These are phyloP conservation scores for Dasypogon diadema DNA, from an alignment of 2,888 invertebrate species.

Conservation along the genomic window DNA sequence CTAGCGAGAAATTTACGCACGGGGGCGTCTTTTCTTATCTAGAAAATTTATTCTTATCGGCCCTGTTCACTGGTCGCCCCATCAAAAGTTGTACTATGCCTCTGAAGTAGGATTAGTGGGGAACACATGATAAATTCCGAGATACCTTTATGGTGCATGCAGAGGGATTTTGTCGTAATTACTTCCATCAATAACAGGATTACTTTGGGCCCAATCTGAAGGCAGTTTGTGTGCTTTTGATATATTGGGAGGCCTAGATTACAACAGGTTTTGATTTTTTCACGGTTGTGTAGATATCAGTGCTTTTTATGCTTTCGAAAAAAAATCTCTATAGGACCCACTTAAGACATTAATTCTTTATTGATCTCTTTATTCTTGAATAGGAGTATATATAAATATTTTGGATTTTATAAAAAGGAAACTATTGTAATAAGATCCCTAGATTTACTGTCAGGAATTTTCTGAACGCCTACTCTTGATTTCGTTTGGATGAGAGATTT, in stretches of 20 bases:
- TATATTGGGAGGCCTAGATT: not conserved
- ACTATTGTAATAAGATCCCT: no score
- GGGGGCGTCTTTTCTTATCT: constrained; percentile 9
- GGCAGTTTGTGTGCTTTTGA: not conserved
- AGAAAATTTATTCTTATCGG: constrained; percentile 45
- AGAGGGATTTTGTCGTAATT: constrained; percentile 40
- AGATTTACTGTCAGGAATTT: no score
- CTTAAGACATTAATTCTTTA: no score
- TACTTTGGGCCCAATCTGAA: constrained; percentile 6
- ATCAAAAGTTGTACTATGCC: constrained; percentile 15
- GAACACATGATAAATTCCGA: constrained; percentile 48
- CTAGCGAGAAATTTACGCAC: constrained; percentile 34
- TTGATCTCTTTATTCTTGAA: no score
- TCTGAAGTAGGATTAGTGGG: constrained; percentile 38
- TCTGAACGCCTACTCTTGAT: no score
- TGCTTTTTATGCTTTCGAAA: no score
- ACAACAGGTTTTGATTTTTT: no score
- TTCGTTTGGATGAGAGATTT: no score
- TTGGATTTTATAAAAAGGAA: no score
- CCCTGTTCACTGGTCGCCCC: not conserved
- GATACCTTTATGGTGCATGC: constrained; percentile 32
- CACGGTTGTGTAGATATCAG: no score
- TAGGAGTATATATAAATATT: no score
- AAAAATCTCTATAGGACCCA: no score
- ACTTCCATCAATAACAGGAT: constrained; percentile 51